phyloP scores from a whole-genome alignment of 2,888 invertebrate species.

The Cheiracanthium punctorium region DNA sequence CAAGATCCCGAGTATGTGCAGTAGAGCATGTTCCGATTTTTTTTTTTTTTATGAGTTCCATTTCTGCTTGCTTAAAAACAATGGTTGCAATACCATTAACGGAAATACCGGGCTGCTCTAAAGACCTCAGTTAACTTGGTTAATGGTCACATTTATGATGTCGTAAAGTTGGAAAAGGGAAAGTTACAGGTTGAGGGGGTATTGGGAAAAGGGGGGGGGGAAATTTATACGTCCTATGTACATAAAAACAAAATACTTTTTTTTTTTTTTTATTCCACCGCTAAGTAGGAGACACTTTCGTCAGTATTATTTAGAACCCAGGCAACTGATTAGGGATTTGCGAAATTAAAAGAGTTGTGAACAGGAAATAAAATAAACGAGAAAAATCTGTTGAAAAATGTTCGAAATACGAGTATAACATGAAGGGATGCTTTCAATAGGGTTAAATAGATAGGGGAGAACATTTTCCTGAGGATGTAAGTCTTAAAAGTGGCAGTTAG shows the following conservation, averaged over 20 bases:
- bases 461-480: too few relatives aligned
- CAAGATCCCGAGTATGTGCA: neutral
- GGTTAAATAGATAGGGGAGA: too few relatives aligned
- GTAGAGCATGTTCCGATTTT: too few relatives aligned
- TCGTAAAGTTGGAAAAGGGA: conserved; percentile 52
- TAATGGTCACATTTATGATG: conserved; percentile 60
- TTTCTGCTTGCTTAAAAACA: conserved; percentile 46
- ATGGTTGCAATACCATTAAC: conserved; percentile 53
- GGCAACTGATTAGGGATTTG: neutral
- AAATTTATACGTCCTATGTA: neutral
- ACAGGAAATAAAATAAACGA: too few relatives aligned
- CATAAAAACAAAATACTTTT: neutral
- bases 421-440: too few relatives aligned
- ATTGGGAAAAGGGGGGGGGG: too few relatives aligned
- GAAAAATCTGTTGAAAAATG: too few relatives aligned
- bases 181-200: conserved; percentile 44
- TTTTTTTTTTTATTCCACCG: neutral
- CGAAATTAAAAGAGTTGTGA: neutral
- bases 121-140: conserved; percentile 57
- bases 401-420: too few relatives aligned
- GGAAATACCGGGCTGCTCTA: conserved; percentile 43
- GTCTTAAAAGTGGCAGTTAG: too few relatives aligned
- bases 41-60: conserved; percentile 39
- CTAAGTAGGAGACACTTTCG: too few relatives aligned
- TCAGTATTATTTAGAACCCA: neutral